These are phyloP conservation scores for Neotoma lepida DNA, from an alignment of 2,113 vertebrate genomes.

Conservation along the genomic window DNA sequence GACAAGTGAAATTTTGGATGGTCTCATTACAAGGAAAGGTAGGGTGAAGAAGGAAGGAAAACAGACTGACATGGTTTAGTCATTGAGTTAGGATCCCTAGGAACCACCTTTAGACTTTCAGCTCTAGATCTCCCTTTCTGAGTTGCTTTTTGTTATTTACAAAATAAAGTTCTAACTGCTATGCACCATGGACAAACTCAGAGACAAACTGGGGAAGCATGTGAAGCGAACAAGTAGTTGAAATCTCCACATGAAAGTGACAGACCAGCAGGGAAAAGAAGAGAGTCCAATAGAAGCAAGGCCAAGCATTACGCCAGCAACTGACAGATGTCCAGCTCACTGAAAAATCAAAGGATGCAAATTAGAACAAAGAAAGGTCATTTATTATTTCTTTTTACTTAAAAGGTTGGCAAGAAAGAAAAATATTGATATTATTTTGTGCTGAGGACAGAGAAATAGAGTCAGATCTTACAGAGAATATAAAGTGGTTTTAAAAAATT, in stretches of 20 bases:
- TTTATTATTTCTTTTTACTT: background rate
- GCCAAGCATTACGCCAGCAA: background rate
- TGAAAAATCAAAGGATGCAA: background rate
- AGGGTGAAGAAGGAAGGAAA: background rate
- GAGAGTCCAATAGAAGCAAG: background rate
- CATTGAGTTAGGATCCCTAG: background rate
- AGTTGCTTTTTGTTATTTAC: background rate
- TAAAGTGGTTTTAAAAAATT: constrained; percentile 25
- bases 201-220: constrained; percentile 1
- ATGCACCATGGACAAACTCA: background rate
- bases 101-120: background rate
- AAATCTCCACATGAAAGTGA: background rate
- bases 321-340: background rate
- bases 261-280: background rate
- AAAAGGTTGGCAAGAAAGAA: constrained; percentile 43
- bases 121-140: constrained; percentile 13
- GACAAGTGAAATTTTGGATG: background rate
- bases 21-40: background rate
- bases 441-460: background rate
- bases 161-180: constrained; percentile 25
- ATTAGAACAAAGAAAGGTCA: constrained; percentile 25
- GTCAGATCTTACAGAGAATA: background rate
- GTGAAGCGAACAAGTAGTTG: background rate
- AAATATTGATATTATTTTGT: constrained; percentile 20
- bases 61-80: background rate